Evolutionary conservation across 2,797 vertebrate species (phyloP).

Genomic region (Naso thynnoides): DNA sequence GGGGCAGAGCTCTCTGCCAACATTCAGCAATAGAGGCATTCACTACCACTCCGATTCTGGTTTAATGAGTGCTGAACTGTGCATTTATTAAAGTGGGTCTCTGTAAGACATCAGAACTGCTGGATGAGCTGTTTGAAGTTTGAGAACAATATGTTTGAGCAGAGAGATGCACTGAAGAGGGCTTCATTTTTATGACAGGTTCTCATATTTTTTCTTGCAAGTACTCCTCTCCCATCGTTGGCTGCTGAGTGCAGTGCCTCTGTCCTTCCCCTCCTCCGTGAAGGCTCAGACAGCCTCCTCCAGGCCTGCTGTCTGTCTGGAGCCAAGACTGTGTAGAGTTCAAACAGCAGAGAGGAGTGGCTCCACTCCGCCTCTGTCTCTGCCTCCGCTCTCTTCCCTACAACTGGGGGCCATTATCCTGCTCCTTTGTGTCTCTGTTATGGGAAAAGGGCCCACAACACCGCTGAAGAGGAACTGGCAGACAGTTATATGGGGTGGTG

Average conservation of each 20-base stretch:
- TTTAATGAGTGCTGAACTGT: slow-evolving; percentile 65
- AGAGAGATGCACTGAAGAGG: slow-evolving; percentile 3
- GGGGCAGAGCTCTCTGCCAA: slow-evolving; percentile 68
- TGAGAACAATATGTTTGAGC: slow-evolving; percentile 13
- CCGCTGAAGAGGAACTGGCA: slow-evolving; percentile 85
- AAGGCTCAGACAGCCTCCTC: slow-evolving; percentile 75
- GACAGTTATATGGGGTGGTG: slow-evolving; percentile 89
- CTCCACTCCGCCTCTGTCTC: slow-evolving; percentile 78
- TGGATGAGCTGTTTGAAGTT: slow-evolving; percentile 36
- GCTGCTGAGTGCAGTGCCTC: slow-evolving; percentile 61
- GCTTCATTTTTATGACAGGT: slow-evolving; percentile 16
- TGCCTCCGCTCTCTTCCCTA: slow-evolving; percentile 72
- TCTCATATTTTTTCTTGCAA: slow-evolving; percentile 44
- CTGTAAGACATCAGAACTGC: slow-evolving; percentile 24
- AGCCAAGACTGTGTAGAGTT: slow-evolving; percentile 83
- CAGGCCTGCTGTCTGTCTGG: slow-evolving; percentile 75
- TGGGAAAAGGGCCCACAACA: slow-evolving; percentile 82
- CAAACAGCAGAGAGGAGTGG: slow-evolving; percentile 83
- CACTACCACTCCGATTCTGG: slow-evolving; percentile 70
- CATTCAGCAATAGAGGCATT: slow-evolving; percentile 80
- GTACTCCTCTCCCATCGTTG: slow-evolving; percentile 30
- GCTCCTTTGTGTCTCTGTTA: slow-evolving; percentile 84
- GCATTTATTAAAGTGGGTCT: slow-evolving; percentile 50
- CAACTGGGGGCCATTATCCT: slow-evolving; percentile 84
- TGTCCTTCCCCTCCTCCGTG: slow-evolving; percentile 55